These are phyloP conservation scores for Spongilla lacustris DNA, from an alignment of 37 sponge, comb jelly and placozoan genomes.

Conservation along the genomic window DNA sequence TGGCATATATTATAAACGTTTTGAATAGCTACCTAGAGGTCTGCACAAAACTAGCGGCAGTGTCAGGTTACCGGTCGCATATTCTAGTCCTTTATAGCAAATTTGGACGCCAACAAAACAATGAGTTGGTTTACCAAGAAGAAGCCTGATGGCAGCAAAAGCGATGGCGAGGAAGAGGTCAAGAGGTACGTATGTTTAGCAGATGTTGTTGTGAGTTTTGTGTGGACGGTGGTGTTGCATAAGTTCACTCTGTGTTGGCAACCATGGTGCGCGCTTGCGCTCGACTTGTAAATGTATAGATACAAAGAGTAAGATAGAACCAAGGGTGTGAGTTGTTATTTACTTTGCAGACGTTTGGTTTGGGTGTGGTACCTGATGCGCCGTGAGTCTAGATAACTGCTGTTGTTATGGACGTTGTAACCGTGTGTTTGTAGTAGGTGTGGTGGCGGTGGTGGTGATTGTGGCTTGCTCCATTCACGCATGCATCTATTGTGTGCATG, in stretches of 20 bases:
- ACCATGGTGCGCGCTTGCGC: background rate
- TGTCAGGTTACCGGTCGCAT: background rate
- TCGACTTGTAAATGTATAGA: background rate
- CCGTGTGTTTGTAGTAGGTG: background rate
- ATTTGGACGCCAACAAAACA: background rate
- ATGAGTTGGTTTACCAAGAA: background rate
- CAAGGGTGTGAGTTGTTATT: background rate
- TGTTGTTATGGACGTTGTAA: background rate
- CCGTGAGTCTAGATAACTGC: no score
- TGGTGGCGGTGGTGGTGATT: background rate
- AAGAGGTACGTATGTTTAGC: background rate
- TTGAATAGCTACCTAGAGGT: background rate
- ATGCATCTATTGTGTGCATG: background rate
- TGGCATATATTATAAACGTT: background rate
- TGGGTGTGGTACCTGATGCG: no score
- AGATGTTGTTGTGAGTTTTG: background rate
- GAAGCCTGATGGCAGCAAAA: background rate
- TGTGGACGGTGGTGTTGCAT: background rate
- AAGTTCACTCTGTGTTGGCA: background rate
- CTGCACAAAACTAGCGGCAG: background rate
- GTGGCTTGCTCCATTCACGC: no score
- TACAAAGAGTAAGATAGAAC: background rate
- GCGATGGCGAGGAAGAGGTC: background rate
- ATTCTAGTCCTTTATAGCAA: background rate
- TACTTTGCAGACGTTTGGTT: background rate